Conservation (phyloP, 2,888 invertebrate species). For the Rhamnusium bicolor region DNA sequence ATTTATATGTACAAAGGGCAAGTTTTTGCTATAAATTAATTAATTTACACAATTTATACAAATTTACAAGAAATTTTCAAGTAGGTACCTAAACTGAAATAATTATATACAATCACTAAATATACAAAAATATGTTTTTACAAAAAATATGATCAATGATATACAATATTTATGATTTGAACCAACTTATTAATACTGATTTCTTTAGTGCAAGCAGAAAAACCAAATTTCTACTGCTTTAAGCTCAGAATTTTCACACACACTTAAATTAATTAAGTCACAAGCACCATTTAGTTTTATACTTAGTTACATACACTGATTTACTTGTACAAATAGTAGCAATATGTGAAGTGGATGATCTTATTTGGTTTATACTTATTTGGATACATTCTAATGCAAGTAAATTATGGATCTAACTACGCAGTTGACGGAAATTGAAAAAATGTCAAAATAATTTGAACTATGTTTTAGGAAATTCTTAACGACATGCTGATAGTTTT, state of each 20-base stretch:
- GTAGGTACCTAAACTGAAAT: conserved; percentile 59
- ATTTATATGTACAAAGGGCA: conserved; percentile 60
- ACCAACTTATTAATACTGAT: conserved; percentile 63
- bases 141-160: conserved; percentile 59
- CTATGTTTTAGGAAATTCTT: no score
- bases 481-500: no score
- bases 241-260: conserved; percentile 55
- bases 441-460: no score
- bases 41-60: conserved; percentile 62
- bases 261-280: conserved; percentile 56
- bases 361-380: conserved; percentile 64
- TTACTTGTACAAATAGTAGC: conserved; percentile 59
- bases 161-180: conserved; percentile 57
- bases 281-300: conserved; percentile 65
- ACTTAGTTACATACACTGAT: conserved; percentile 60
- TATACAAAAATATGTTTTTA: conserved; percentile 64
- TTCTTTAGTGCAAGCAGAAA: conserved; percentile 58
- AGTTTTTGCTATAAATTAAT: conserved; percentile 52
- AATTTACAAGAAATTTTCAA: conserved; percentile 58
- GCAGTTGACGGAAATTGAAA: conserved; percentile 27
- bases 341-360: conserved; percentile 56
- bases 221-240: conserved; percentile 53
- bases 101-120: conserved; percentile 57
- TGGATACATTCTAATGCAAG: conserved; percentile 58
- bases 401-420: conserved; percentile 53